Percentiles rank a stretch among this genome's conserved stretches.
phyloP scores from a whole-genome alignment of 2,113 vertebrate genomes.

The Toxotes chatareus region DNA sequence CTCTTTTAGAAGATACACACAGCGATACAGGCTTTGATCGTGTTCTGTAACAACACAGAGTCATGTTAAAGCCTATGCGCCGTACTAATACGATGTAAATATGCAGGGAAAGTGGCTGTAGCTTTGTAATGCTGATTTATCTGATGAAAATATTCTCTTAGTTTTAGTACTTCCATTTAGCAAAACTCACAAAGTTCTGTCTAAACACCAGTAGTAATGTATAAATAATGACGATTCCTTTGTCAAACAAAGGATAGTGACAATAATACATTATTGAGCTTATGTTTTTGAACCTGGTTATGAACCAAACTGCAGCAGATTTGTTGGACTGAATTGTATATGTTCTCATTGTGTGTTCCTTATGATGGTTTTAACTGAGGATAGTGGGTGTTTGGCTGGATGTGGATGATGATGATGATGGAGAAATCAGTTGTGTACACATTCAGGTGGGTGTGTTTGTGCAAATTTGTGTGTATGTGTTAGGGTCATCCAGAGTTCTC shows the following conservation, averaged over 20 bases:
- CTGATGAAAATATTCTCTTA: neutral
- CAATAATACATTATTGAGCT: neutral
- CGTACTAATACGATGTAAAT: constrained; percentile 15
- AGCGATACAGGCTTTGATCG: constrained; percentile 59
- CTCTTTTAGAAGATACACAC: constrained; percentile 49
- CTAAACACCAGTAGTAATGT: neutral
- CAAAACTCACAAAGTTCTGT: constrained; percentile 5
- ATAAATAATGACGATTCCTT: neutral
- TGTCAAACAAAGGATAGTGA: neutral
- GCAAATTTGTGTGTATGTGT: constrained; percentile 27
- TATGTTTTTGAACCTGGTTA: neutral
- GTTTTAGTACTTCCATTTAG: constrained; percentile 5
- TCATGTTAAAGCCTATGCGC: constrained; percentile 17
- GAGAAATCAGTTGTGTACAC: constrained; percentile 42
- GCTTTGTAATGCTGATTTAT: constrained; percentile 6
- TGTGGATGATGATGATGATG: constrained; percentile 25
- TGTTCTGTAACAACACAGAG: constrained; percentile 37
- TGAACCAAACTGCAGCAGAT: constrained; percentile 12
- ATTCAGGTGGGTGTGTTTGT: constrained; percentile 29
- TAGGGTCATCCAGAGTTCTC: constrained; percentile 65
- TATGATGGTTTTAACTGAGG: constrained; percentile 9
- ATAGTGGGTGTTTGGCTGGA: constrained; percentile 31
- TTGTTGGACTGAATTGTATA: neutral
- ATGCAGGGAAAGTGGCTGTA: constrained; percentile 5
- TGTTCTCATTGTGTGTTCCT: neutral